These are phyloP conservation scores for Tiliacea citrago DNA, from an alignment of 2,888 invertebrate species.

Conservation along the genomic window DNA sequence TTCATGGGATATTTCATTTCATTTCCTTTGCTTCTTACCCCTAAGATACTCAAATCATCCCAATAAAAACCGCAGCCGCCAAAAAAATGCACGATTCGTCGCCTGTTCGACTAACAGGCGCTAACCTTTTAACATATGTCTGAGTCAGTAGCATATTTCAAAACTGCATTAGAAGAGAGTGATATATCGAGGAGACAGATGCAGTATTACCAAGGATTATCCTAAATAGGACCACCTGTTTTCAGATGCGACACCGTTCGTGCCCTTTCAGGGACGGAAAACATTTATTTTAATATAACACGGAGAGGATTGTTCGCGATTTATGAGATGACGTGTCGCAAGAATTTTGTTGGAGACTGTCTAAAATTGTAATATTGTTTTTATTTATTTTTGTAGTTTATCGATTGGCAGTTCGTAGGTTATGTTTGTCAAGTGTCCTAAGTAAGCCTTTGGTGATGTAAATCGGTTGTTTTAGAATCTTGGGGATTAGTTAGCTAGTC, in stretches of 20 bases:
- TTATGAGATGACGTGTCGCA: conserved; percentile 64
- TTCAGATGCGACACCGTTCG: conserved; percentile 73
- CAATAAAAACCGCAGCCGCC: conserved; percentile 54
- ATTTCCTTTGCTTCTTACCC: conserved; percentile 23
- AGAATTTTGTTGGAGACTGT: conserved; percentile 50
- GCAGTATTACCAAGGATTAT: conserved; percentile 84
- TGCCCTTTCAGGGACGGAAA: conserved; percentile 81
- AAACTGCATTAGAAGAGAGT: conserved; percentile 69
- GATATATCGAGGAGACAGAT: conserved; percentile 81
- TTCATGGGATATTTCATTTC: conserved; percentile 27
- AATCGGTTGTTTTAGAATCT: background rate
- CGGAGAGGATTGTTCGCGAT: conserved; percentile 62
- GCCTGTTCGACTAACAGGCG: conserved; percentile 66
- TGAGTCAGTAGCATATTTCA: conserved; percentile 79
- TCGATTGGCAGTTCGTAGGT: conserved; percentile 21
- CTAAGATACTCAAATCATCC: background rate
- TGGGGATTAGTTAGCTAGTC: background rate
- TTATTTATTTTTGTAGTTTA: conserved; percentile 28
- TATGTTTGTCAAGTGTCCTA: background rate
- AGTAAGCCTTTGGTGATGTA: background rate
- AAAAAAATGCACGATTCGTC: conserved; percentile 78
- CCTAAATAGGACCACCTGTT: conserved; percentile 88
- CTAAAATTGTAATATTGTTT: conserved; percentile 22
- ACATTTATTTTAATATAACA: conserved; percentile 79
- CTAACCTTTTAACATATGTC: conserved; percentile 80